These are phyloP conservation scores for Caenorhabditis becei DNA, from an alignment of 2,888 invertebrate species.

Conservation along the genomic window DNA sequence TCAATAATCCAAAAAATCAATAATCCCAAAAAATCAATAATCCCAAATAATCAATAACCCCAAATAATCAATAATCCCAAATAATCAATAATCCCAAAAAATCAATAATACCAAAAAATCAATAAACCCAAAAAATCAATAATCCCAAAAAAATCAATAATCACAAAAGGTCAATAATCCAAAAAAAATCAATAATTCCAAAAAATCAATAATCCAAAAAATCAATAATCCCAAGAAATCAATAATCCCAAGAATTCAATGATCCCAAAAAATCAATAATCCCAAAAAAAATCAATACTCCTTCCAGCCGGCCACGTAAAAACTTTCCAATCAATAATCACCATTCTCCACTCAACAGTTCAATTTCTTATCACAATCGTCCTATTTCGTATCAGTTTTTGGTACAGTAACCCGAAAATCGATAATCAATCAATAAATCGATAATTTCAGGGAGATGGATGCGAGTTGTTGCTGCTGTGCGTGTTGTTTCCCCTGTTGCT, in stretches of 20 bases:
- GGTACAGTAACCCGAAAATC: not conserved
- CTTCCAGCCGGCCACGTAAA: constrained; percentile 27
- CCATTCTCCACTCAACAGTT: constrained; percentile 30
- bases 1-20: not conserved
- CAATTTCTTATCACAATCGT: constrained; percentile 17
- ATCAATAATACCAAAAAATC: not conserved
- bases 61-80: too few relatives aligned
- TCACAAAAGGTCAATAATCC: not conserved
- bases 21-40: not conserved
- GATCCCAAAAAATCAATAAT: not conserved
- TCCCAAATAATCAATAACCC: too few relatives aligned
- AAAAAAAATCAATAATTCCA: not conserved
- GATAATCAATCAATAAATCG: too few relatives aligned
- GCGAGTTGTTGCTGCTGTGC: constrained; percentile 36
- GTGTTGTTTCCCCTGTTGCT: constrained; percentile 26
- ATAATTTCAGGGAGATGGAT: constrained; percentile 33
- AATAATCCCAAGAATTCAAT: not conserved
- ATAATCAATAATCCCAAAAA: not conserved
- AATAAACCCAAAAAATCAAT: not conserved
- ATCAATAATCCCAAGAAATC: not conserved
- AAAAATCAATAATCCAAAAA: not conserved
- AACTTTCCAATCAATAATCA: constrained; percentile 33
- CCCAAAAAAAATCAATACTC: not conserved
- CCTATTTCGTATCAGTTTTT: constrained; percentile 34
- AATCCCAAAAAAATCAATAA: not conserved